These are phyloP conservation scores for Rhynchophorus ferrugineus DNA, from an alignment of 1,140 invertebrate species.

Conservation along the genomic window DNA sequence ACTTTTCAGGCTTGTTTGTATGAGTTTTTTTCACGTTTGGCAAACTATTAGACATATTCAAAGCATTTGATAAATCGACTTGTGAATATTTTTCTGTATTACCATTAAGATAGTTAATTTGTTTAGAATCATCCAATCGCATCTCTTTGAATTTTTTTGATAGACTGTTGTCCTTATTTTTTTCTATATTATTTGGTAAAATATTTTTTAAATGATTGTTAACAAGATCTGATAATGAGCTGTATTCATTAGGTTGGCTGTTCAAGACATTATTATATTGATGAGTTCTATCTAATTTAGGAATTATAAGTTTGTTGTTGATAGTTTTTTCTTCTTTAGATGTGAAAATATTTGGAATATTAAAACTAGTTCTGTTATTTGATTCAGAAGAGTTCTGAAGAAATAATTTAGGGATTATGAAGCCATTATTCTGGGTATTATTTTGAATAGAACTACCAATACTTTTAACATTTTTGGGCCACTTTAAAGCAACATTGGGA, in stretches of 20 bases:
- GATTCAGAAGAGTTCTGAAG: no score
- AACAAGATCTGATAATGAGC: constrained; percentile 23
- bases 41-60: constrained; percentile 24
- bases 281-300: constrained; percentile 9
- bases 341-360: constrained; percentile 9
- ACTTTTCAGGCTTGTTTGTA: constrained; percentile 21
- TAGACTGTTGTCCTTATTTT: no score
- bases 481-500: no score
- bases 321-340: constrained; percentile 4
- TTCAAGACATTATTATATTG: constrained; percentile 5
- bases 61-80: constrained; percentile 32
- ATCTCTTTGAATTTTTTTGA: constrained; percentile 2
- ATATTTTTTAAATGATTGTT: constrained; percentile 27
- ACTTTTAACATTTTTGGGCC: no score
- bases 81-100: constrained; percentile 20
- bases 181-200: constrained; percentile 9
- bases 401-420: no score
- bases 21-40: constrained; percentile 20
- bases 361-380: constrained; percentile 14
- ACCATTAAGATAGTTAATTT: no score
- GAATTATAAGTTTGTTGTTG: constrained; percentile 4
- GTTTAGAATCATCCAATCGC: no score
- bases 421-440: not conserved
- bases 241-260: constrained; percentile 8
- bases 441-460: no score